These are phyloP conservation scores for Mesochorus sp. DNA, from an alignment of 2,888 invertebrate genomes.

Conservation along the genomic window DNA sequence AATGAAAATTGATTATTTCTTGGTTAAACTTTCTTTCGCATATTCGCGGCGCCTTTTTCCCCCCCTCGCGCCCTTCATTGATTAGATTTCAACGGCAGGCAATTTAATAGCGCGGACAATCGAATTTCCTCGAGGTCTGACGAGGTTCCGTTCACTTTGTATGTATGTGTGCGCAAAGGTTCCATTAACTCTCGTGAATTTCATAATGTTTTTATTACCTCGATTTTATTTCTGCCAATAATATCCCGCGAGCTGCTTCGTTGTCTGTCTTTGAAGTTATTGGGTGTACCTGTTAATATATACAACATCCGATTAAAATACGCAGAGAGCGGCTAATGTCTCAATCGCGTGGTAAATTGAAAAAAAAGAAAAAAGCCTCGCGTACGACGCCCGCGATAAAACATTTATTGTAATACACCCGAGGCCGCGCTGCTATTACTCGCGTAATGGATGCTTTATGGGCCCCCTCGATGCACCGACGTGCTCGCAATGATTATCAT, in stretches of 20 bases:
- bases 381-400: slow-evolving; percentile 57
- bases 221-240: background rate
- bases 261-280: background rate
- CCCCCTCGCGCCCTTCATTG: background rate
- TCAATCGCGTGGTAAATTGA: slow-evolving; percentile 49
- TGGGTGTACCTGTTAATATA: background rate
- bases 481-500: slow-evolving; percentile 64
- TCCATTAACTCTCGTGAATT: slow-evolving; percentile 23
- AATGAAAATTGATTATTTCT: slow-evolving; percentile 35
- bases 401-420: slow-evolving; percentile 64
- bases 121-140: slow-evolving; percentile 64
- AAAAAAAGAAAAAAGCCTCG: slow-evolving; percentile 29
- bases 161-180: too few relatives aligned
- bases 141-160: slow-evolving; percentile 44
- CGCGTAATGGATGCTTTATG: slow-evolving; percentile 64
- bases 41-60: background rate
- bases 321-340: slow-evolving; percentile 58
- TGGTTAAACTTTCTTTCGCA: background rate
- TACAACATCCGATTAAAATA: slow-evolving; percentile 38
- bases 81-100: slow-evolving; percentile 36
- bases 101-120: slow-evolving; percentile 61
- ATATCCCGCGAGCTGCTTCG: background rate
- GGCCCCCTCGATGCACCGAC: slow-evolving; percentile 57
- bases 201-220: slow-evolving; percentile 2
- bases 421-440: slow-evolving; percentile 61